phyloP scores from a whole-genome alignment of 1,140 invertebrate genomes.

The Anoplolepis gracilipes region DNA sequence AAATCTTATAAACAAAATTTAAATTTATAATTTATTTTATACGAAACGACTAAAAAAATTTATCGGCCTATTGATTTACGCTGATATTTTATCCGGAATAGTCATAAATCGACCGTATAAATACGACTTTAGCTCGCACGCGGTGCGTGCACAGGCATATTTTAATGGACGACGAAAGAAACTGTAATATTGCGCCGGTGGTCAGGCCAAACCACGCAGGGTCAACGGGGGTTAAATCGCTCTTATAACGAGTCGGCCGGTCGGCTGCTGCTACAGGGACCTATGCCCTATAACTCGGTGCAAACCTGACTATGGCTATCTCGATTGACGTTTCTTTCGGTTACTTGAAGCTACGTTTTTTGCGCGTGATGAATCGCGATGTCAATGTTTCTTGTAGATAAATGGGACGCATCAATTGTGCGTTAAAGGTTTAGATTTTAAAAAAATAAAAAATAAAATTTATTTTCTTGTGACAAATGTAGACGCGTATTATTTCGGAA shows the following conservation, averaged over 20 bases:
- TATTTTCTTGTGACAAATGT: not conserved
- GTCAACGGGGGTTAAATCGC: conserved; percentile 84
- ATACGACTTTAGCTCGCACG: conserved; percentile 37
- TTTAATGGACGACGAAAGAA: conserved; percentile 68
- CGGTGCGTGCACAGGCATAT: conserved; percentile 32
- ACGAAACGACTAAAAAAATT: not conserved
- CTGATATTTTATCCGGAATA: conserved; percentile 10
- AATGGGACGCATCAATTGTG: conserved; percentile 3
- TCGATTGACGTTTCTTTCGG: not conserved
- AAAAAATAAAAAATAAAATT: not conserved
- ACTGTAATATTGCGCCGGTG: conserved; percentile 45
- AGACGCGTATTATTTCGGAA: not conserved
- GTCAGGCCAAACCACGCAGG: conserved; percentile 54
- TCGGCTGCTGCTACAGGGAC: conserved; percentile 64
- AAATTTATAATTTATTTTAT: not conserved
- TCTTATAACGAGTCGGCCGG: conserved; percentile 76
- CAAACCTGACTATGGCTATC: conserved; percentile 27
- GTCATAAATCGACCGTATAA: conserved; percentile 19
- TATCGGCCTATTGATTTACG: not conserved
- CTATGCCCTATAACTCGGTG: conserved; percentile 62
- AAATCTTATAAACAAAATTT: not conserved
- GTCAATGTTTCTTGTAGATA: not conserved
- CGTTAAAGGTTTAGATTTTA: not conserved
- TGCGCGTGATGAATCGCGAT: conserved; percentile 28
- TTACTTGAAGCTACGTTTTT: not conserved